A percentile compares a stretch with the other conserved stretches of the same genome.
These are phyloP conservation scores for Seriola dumerili DNA, from an alignment of 2,113 vertebrate genomes.

Conservation along the genomic window DNA sequence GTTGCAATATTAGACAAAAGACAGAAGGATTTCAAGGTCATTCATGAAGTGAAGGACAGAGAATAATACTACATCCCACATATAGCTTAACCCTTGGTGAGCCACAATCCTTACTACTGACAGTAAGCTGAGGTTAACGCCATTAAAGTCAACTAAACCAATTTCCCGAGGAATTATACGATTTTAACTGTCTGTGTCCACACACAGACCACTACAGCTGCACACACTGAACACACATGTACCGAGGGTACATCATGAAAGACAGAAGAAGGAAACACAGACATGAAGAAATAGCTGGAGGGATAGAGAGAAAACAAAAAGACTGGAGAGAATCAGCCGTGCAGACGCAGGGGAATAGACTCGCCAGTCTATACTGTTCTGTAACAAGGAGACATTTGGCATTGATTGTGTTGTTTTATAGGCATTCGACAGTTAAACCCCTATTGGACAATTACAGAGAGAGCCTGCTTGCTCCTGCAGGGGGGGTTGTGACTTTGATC, in stretches of 20 bases:
- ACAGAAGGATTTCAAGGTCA: constrained; percentile 8
- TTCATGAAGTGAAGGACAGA: not conserved
- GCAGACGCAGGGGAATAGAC: constrained; percentile 12
- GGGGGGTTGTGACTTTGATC: constrained; percentile 69
- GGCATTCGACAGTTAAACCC: constrained; percentile 63
- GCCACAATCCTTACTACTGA: constrained; percentile 9
- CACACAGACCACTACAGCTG: not conserved
- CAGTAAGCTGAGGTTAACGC: constrained; percentile 22
- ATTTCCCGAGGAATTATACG: constrained; percentile 13
- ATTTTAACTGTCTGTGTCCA: constrained; percentile 27
- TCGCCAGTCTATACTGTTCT: constrained; percentile 14
- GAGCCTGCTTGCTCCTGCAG: constrained; percentile 42
- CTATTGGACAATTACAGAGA: constrained; percentile 68
- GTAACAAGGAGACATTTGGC: constrained; percentile 70
- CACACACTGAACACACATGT: not conserved
- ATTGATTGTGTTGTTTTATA: constrained; percentile 70
- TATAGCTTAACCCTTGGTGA: constrained; percentile 6
- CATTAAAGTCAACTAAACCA: constrained; percentile 28
- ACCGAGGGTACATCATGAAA: not conserved
- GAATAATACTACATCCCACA: not conserved
- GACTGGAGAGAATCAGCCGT: constrained; percentile 8
- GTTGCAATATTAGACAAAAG: not conserved
- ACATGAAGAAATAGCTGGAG: constrained; percentile 28
- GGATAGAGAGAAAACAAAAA: constrained; percentile 21
- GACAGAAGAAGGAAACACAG: constrained; percentile 4